Conservation (phyloP, 2,113 vertebrate species). For the Lampris megalopsis region DNA sequence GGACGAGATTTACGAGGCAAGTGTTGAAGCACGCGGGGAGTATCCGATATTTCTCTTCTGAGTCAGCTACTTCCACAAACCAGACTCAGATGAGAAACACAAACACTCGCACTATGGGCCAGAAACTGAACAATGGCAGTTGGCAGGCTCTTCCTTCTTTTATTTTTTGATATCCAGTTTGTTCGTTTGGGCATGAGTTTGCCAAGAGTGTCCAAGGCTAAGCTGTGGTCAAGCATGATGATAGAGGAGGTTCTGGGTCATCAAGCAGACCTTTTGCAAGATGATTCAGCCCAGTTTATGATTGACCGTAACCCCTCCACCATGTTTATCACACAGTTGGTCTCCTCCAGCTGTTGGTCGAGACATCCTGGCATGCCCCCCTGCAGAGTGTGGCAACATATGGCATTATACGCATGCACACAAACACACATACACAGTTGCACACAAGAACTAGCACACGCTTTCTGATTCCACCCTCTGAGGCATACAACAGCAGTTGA, state of each 20-base stretch:
- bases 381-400: constrained; percentile 48
- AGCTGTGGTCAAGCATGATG: constrained; percentile 40
- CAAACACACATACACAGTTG: neutral
- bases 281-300: constrained; percentile 38
- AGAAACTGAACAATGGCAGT: constrained; percentile 37
- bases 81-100: constrained; percentile 68
- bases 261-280: constrained; percentile 34
- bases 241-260: constrained; percentile 52
- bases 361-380: constrained; percentile 50
- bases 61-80: constrained; percentile 52
- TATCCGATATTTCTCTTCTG: constrained; percentile 59
- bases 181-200: neutral
- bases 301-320: constrained; percentile 30
- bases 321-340: constrained; percentile 30
- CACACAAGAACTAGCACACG: constrained; percentile 4
- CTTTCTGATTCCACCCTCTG: constrained; percentile 13
- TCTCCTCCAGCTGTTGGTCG: constrained; percentile 52
- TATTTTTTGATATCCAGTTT: neutral
- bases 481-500: constrained; percentile 43
- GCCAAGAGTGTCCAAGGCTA: constrained; percentile 35
- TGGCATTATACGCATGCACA: constrained; percentile 27
- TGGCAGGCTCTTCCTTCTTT: constrained; percentile 14
- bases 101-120: constrained; percentile 56
- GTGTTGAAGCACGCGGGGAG: constrained; percentile 18
- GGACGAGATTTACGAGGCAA: constrained; percentile 59